Evolutionary conservation across 1,140 invertebrate species (phyloP).

Genomic region (Chironomus striatipennis): DNA sequence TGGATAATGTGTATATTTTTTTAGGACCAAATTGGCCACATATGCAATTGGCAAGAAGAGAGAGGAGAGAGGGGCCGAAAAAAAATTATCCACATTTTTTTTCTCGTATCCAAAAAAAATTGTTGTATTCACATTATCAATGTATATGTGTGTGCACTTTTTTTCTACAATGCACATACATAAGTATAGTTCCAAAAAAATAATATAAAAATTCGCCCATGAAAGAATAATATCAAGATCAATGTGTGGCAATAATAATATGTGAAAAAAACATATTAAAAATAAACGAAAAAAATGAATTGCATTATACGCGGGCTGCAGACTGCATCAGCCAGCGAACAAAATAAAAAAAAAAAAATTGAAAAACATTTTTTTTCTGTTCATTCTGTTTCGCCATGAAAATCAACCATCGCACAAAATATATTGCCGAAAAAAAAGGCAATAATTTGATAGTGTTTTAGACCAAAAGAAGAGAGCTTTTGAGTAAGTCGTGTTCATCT

Average conservation of each 20-base stretch:
- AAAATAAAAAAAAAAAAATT: background rate
- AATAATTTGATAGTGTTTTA: slow-evolving; percentile 22
- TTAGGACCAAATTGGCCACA: slow-evolving; percentile 19
- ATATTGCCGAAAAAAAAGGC: slow-evolving; percentile 20
- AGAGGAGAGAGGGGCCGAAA: slow-evolving; percentile 22
- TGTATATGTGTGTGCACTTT: slow-evolving; percentile 19
- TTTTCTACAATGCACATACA: slow-evolving; percentile 22
- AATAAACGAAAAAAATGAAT: slow-evolving; percentile 23
- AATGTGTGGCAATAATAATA: slow-evolving; percentile 24
- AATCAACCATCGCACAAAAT: slow-evolving; percentile 20
- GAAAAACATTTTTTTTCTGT: background rate
- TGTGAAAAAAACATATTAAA: slow-evolving; percentile 23
- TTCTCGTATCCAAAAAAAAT: slow-evolving; percentile 17
- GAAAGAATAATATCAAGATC: slow-evolving; percentile 19
- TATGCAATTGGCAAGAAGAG: slow-evolving; percentile 4
- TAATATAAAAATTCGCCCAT: background rate
- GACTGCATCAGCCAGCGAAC: slow-evolving; percentile 19
- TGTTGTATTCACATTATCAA: background rate
- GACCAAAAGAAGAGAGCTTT: slow-evolving; percentile 20
- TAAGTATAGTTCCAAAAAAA: slow-evolving; percentile 22
- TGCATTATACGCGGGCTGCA: slow-evolving; percentile 23
- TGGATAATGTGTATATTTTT: background rate
- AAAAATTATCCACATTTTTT: slow-evolving; percentile 14
- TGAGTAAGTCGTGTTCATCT: slow-evolving; percentile 21
- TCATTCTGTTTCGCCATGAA: slow-evolving; percentile 12